Evolutionary conservation across 1,140 invertebrate species (phyloP).

Genomic region (Drosophila oshimai): DNA sequence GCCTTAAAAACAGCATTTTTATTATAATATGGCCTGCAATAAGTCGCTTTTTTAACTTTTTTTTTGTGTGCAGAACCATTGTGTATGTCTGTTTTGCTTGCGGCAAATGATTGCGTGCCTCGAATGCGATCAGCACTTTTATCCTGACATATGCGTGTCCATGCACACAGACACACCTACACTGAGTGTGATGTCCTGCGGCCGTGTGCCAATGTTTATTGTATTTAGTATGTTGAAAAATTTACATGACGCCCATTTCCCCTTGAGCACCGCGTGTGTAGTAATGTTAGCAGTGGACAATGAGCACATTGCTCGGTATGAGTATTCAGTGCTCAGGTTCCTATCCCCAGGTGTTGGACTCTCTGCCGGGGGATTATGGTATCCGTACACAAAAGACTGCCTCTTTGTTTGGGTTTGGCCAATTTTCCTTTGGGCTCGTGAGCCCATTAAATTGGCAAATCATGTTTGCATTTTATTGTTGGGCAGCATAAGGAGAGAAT

Average conservation of each 20-base stretch:
- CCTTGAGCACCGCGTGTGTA: not conserved
- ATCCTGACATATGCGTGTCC: constrained; percentile 25
- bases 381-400: not conserved
- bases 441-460: constrained; percentile 40
- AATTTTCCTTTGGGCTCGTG: constrained; percentile 10
- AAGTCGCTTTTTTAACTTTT: too few species aligned
- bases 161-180: not conserved
- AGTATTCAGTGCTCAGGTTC: constrained; percentile 28
- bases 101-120: constrained; percentile 47
- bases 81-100: constrained; percentile 1
- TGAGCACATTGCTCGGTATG: constrained; percentile 27
- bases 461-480: constrained; percentile 41
- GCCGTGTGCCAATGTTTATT: constrained; percentile 45
- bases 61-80: not conserved
- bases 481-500: constrained; percentile 2
- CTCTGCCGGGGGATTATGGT: constrained; percentile 14
- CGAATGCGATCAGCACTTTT: constrained; percentile 43
- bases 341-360: constrained; percentile 3
- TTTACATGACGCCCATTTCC: constrained; percentile 45
- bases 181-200: constrained; percentile 37
- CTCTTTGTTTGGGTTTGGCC: not conserved
- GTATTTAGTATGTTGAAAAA: constrained; percentile 52
- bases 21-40: too few species aligned
- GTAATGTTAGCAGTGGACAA: constrained; percentile 18
- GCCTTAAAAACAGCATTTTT: too few species aligned